Conservation (phyloP, 2,113 vertebrate species). For the Callipepla californica region DNA sequence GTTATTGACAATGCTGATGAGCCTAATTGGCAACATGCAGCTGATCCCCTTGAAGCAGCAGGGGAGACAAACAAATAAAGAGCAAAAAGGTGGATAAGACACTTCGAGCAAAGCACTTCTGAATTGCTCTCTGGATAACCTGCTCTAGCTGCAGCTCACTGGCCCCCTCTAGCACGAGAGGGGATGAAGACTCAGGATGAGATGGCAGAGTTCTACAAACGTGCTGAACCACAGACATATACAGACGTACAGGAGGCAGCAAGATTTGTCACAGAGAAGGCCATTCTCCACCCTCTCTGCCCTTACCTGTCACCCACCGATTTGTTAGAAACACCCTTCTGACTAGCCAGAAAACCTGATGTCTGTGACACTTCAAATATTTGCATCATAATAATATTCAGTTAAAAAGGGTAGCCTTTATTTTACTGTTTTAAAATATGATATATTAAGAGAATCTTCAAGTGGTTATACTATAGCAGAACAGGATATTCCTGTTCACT, state of each 20-base stretch:
- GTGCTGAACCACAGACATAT: rapidly evolving
- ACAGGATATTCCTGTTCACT: neutral
- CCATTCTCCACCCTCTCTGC: neutral
- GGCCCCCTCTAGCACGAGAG: neutral
- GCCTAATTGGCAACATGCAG: conserved; percentile 64
- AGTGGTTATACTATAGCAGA: neutral
- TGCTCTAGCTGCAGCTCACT: neutral
- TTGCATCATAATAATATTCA: neutral
- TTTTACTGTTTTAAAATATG: neutral
- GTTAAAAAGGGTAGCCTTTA: neutral
- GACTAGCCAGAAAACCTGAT: neutral
- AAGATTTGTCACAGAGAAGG: neutral
- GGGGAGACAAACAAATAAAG: conserved; percentile 58
- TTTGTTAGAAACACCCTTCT: neutral
- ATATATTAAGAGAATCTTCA: neutral
- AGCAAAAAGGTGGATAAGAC: conserved; percentile 17
- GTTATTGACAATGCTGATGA: conserved; percentile 73
- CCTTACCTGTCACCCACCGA: too few species aligned
- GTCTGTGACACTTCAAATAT: neutral
- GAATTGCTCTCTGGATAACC: neutral
- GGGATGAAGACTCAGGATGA: rapidly evolving
- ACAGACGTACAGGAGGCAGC: rapidly evolving
- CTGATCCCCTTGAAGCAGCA: conserved; percentile 62
- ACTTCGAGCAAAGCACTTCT: neutral
- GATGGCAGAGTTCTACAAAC: rapidly evolving